phyloP scores from a whole-genome alignment of 2,888 invertebrate species.

The Drosophila birchii region DNA sequence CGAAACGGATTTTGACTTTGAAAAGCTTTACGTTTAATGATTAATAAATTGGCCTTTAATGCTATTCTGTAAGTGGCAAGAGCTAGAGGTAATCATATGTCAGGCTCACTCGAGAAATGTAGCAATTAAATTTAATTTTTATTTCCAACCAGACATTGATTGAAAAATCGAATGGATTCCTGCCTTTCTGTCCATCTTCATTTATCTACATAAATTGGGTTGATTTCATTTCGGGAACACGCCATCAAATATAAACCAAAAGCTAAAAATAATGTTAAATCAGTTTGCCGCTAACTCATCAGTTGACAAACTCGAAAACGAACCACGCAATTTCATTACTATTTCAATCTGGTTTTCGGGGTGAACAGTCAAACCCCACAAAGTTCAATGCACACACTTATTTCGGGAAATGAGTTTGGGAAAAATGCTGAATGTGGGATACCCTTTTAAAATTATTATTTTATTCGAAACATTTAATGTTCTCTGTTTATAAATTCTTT shows the following conservation, averaged over 20 bases:
- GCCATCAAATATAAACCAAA: slow-evolving; percentile 42
- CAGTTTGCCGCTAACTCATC: slow-evolving; percentile 17
- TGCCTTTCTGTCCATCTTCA: slow-evolving; percentile 33
- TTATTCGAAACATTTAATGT: too few relatives aligned
- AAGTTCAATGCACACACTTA: slow-evolving; percentile 7
- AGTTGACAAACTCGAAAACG: slow-evolving; percentile 20
- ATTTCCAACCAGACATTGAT: not conserved
- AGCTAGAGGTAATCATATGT: not conserved
- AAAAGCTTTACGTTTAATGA: slow-evolving; percentile 22
- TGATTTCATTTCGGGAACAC: slow-evolving; percentile 33
- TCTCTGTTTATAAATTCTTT: too few relatives aligned
- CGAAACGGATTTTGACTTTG: slow-evolving; percentile 36
- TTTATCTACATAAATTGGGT: slow-evolving; percentile 23
- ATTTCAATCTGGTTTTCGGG: slow-evolving; percentile 31
- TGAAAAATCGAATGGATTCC: slow-evolving; percentile 1
- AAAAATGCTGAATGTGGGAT: not conserved
- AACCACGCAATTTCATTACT: slow-evolving; percentile 32
- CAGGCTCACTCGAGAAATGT: not conserved
- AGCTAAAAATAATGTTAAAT: slow-evolving; percentile 19
- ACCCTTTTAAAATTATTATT: not conserved
- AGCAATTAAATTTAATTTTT: not conserved
- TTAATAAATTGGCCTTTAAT: slow-evolving; percentile 12
- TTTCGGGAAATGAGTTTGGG: not conserved
- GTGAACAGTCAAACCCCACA: slow-evolving; percentile 19
- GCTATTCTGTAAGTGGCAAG: not conserved